phyloP scores from a whole-genome alignment of 2,888 invertebrate genomes.

The Andrena bucephala region DNA sequence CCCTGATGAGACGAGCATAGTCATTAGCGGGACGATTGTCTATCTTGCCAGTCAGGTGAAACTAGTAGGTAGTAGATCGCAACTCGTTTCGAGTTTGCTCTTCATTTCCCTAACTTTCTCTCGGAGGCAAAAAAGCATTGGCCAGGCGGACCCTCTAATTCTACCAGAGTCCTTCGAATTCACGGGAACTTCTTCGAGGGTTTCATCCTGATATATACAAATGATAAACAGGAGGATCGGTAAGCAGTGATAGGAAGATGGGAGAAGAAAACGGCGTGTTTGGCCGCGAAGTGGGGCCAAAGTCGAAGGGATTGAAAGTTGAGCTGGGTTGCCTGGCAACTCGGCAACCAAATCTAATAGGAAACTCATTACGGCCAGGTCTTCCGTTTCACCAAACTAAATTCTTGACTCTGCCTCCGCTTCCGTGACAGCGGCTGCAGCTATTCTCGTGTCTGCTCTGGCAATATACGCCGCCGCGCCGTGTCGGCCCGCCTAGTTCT shows the following conservation, averaged over 20 bases:
- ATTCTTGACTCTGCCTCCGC: slow-evolving; percentile 75
- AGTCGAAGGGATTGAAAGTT: slow-evolving; percentile 75
- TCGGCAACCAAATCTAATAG: slow-evolving; percentile 82
- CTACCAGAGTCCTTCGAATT: too few species aligned
- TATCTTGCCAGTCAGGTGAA: slow-evolving; percentile 16
- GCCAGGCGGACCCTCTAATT: too few species aligned
- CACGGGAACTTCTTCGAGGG: too few species aligned
- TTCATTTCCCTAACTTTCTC: too few species aligned
- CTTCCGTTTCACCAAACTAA: slow-evolving; percentile 80
- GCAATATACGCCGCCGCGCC: slow-evolving; percentile 46
- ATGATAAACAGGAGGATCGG: neutral
- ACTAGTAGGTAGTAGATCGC: neutral
- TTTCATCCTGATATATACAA: too few species aligned
- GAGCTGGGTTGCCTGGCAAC: slow-evolving; percentile 77
- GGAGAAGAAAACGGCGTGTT: slow-evolving; percentile 42
- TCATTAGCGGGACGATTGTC: slow-evolving; percentile 41
- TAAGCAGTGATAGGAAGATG: slow-evolving; percentile 6
- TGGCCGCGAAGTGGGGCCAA: slow-evolving; percentile 22
- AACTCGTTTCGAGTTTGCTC: too few species aligned
- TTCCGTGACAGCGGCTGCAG: slow-evolving; percentile 46
- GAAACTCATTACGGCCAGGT: slow-evolving; percentile 82
- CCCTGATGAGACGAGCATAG: slow-evolving; percentile 20
- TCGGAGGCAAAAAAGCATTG: too few species aligned
- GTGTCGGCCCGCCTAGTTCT: slow-evolving; percentile 27
- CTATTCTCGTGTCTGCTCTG: slow-evolving; percentile 48